phyloP scores from a whole-genome alignment of 2,797 vertebrate genomes.

The Ataeniobius toweri region DNA sequence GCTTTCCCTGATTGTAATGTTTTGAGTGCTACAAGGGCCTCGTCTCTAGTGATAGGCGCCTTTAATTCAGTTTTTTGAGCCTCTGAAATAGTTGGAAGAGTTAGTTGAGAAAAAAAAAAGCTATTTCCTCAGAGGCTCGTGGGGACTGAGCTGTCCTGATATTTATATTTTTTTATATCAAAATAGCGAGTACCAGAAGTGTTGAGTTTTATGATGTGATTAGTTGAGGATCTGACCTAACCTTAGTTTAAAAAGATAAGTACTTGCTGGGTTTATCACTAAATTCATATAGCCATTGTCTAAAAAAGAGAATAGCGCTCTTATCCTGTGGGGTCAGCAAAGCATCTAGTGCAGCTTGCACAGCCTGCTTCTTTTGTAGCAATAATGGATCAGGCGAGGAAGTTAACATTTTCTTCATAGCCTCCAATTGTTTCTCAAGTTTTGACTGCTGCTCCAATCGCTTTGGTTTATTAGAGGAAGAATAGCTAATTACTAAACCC shows the following conservation, averaged over 20 bases:
- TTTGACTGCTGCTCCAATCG: slow-evolving; percentile 4
- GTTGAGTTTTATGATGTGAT: not conserved
- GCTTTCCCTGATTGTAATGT: not conserved
- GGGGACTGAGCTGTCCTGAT: not conserved
- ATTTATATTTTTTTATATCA: slow-evolving; percentile 17
- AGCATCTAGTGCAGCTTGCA: too few relatives aligned
- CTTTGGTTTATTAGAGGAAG: not conserved
- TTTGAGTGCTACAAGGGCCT: not conserved
- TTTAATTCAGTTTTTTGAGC: slow-evolving; percentile 2
- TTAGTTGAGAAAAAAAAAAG: not conserved
- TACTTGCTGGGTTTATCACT: too few relatives aligned
- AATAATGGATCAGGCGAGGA: not conserved
- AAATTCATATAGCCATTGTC: too few relatives aligned
- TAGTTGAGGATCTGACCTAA: not conserved
- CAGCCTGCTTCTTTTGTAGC: not conserved
- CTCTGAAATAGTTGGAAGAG: not conserved
- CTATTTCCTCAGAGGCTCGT: not conserved
- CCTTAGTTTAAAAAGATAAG: not conserved
- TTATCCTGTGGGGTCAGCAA: too few relatives aligned
- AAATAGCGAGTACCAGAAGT: not conserved
- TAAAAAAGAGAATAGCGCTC: too few relatives aligned
- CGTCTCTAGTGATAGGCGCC: not conserved
- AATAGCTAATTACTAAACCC: not conserved
- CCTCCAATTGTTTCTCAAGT: slow-evolving; percentile 3
- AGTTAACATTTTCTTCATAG: slow-evolving; percentile 2